phyloP scores from a whole-genome alignment of 2,797 vertebrate genomes.

The Arnoldichthys spilopterus region DNA sequence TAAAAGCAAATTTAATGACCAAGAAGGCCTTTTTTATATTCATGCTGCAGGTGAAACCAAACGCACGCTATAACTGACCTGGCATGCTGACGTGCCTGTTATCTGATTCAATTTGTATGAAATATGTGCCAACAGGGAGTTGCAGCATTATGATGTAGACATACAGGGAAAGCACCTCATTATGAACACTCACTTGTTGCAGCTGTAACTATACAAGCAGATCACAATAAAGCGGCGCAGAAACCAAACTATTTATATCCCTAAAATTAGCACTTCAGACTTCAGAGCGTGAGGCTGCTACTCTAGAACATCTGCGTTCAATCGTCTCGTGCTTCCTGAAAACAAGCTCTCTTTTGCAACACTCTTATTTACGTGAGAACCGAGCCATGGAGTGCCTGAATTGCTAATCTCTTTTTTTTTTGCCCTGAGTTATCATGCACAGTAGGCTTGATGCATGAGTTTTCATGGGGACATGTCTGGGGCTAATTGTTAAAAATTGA shows the following conservation, averaged over 20 bases:
- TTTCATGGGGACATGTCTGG: slow-evolving; percentile 73
- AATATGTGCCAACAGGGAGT: slow-evolving; percentile 4
- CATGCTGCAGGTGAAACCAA: background rate
- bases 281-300: slow-evolving; percentile 26
- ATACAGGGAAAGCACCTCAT: slow-evolving; percentile 14
- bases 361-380: slow-evolving; percentile 26
- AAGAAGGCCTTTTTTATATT: background rate
- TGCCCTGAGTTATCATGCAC: slow-evolving; percentile 69
- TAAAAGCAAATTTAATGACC: slow-evolving; percentile 18
- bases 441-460: slow-evolving; percentile 67
- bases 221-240: slow-evolving; percentile 18
- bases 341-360: slow-evolving; percentile 15
- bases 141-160: slow-evolving; percentile 3
- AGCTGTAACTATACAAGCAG: slow-evolving; percentile 1
- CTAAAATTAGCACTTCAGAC: slow-evolving; percentile 35
- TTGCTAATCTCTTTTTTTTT: slow-evolving; percentile 62
- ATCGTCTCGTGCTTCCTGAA: background rate
- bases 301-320: slow-evolving; percentile 30
- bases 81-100: background rate
- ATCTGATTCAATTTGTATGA: slow-evolving; percentile 36
- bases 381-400: slow-evolving; percentile 28
- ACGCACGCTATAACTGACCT: slow-evolving; percentile 4
- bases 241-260: slow-evolving; percentile 37
- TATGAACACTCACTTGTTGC: slow-evolving; percentile 26
- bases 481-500: slow-evolving; percentile 85